Base-by-base conservation (phyloP, 2,113 vertebrate genomes). In the Myotis yumanensis region DNA sequence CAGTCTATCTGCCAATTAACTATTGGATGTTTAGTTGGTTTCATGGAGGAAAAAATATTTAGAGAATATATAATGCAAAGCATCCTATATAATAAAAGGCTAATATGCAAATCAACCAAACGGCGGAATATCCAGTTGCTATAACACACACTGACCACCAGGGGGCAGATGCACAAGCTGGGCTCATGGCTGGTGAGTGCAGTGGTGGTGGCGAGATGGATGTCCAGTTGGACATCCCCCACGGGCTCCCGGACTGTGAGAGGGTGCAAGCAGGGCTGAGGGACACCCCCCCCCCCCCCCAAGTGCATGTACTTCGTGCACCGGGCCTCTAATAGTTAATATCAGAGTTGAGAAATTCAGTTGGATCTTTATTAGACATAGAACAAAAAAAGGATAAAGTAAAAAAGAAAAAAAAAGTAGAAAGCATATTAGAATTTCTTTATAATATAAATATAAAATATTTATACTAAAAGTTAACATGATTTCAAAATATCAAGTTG, bases 401-500 rank as follows among this genome's bases (percentile, higher is more conserved):
- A 46, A 75, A 46, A 75, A 9, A 28, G 5, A 51, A n/a, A 14
- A 73, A 86, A 75, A 20, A 94, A 54, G 7, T 37, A 75, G 11
- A 76, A 54, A 75, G 11, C 37, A 71, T 85, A 57, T 69, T 82
- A 69, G 35, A 54, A 81, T 79, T 92, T 91, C 57, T 69, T 40
- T 72, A 71, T 5, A 46, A 35, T 62, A 81, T 40, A 93, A 91
- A 77, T 40, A 64, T 25, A 84, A 89, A 85, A 52, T 28, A 68
- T 25, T 69, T 40, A 72, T 66, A 84, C 35, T 86, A 89, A 62
- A 82, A 95, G 28, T 30, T 89, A 83, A 86, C 52, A 43, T 18
- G 37, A 57, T 93, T 94, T 89, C 32, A 89, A 93, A 87, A 89
- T 82, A 40, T 43, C 57, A 37, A 72, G 37, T 48, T 93, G n/a